Base-by-base conservation (phyloP, 1,140 invertebrate species). In the Amphibalanus amphitrite region DNA sequence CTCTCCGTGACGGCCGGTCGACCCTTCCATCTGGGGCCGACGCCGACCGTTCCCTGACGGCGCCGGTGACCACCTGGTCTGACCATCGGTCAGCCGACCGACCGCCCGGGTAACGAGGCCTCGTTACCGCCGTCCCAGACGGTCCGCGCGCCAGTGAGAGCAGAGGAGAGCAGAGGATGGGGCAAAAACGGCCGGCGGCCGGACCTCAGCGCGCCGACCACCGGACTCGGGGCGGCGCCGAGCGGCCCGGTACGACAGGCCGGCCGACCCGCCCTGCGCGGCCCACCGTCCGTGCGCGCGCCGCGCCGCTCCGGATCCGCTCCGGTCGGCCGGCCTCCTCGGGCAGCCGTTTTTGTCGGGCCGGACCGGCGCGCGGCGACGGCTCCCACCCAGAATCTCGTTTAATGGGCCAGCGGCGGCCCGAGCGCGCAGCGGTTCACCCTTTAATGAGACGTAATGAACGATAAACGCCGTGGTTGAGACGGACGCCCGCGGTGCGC, bases 401-500 rank as follows among this genome's bases (percentile, higher is more conserved):
- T 59, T 59, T 59, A 59, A 59, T 59, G 47, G 47, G 47, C 47
- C 6, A 23, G 47, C 47, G 13, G 47, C 13, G 20, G 47, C 10
- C 47, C 10, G 17, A 13, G 13, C 13, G 47, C 47, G 13, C 47
- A 13, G 47, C 47, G 47, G 47, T 59, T 59, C 47, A 59, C 47
- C 47, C 47, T 59, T 59, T 59, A 59, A 59, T 59, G 47, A 59
- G 47, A 59, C 47, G 47, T 59, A 59, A 59, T 59, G 47, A 59
- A 59, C 47, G 47, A 59, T 59, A 59, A 59, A 59, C 20, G 47
- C 47, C 20, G 13, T 20, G 20, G 47, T 59, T 59, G 47, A 17
- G 47, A 59, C 47, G 47, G 47, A 59, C 47, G 47, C 47, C 47
- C 47, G 47, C 47, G 3, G 47, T 20, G 47, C 13, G 17, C 47